Base-by-base conservation (phyloP, 2,888 invertebrate genomes). In the Pherbina coryleti region DNA sequence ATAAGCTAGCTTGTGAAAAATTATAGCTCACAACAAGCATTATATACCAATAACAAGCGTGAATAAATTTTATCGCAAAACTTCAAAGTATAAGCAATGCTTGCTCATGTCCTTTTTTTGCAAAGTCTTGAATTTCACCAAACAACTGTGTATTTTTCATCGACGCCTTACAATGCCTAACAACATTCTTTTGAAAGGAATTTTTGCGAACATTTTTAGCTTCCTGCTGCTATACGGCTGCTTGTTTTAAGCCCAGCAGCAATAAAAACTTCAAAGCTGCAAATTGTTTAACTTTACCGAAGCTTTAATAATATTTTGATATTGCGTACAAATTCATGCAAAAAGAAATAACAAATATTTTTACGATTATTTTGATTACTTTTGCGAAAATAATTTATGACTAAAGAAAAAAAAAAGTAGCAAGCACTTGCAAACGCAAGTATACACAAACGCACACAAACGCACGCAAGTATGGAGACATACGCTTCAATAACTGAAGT, bases 361-460 rank as follows among this genome's bases (percentile, higher is more conserved):
- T 64, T 64, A 64, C 17, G 64, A 64, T 64, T 64, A 64, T 64
- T 64, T 64, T 64, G 28, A 64, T 64, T 31, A 64, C 64, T 64
- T 64, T 14, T 64, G 64, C 34, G n/a, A 64, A 64, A 64, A 64
- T 64, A 64, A 64, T 25, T 25, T 22, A 60, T 64, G 31, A 14
- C 11, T 17, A 34, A 64, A 64, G 14, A 17, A 28, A 31, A 62
- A 8, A 55, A 60, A 72, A 37, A 31, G 25, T 66, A 70, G 66
- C 25, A 67, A 72, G 62, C 22, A 76, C 14, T 17, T 57, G n/a
- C 28, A 70, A 19, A 28, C 31, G n/a, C 28, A n/a, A 19, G 11
- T 19, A 66, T 22, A 28, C 51, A 64, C 51, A 70, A 19, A 83
- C 82, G 84, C 83, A 81, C 82, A 83, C 64, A 79, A 66, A 71